Base-by-base conservation (phyloP, 2,113 vertebrate genomes). In the Equus quagga region DNA sequence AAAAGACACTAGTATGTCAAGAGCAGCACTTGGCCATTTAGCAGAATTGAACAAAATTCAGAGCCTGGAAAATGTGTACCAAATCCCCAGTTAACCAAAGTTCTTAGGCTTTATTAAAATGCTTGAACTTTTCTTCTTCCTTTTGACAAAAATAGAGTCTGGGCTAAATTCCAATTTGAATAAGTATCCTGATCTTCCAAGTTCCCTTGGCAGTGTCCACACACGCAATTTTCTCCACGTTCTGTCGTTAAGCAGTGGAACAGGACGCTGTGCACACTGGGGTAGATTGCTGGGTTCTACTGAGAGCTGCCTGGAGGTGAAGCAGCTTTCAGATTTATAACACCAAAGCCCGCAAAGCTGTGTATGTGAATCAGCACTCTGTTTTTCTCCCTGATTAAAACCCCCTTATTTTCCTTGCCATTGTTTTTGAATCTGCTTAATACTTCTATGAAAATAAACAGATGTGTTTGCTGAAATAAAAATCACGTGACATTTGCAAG, bases 81-180 rank as follows among this genome's bases (percentile, higher is more conserved):
- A 33, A 36, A 67, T 75, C 21, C 17, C n/a, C 56, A 97, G 12
- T 54, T 24, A 97, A 82, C 54, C 62, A 82, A 41, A 70, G 54
- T 84, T 70, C 72, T 87, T 84, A 2, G 69, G 15, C 58, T 97
- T 95, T 87, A 88, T 69, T 69, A 92, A 97, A 90, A 94, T 81
- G 4, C 51, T 93, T 72, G 46, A 62, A 51, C 67, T 33, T 46
- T 88, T 85, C 36, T 64, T 36, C 70, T 86, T 44, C 13, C 13
- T 36, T 92, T 89, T 76, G 33, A 93, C 28, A 79, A 89, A 94
- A 87, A 92, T 86, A 95, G 51, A 72, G 49, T 94, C 75, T 96
- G 65, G 81, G 56, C 83, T 92, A 70, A 84, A 76, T 92, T 96
- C 70, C 69, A 96, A 31, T 64, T 81, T 76, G 75, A 86, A 36